Base-by-base conservation (phyloP, 2,113 vertebrate genomes). In the Rostratula benghalensis region DNA sequence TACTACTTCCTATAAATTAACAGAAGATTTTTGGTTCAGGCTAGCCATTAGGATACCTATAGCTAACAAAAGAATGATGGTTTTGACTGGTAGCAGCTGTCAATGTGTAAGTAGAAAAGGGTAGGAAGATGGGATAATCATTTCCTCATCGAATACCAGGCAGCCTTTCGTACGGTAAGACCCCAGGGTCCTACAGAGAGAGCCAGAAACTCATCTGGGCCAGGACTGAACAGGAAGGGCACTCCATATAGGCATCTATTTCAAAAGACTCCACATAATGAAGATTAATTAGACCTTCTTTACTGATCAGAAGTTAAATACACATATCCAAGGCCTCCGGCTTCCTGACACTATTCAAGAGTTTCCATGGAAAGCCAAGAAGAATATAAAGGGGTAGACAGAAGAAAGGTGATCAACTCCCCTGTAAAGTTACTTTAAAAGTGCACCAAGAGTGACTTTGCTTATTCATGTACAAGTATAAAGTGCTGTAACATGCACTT, bases 221-320 rank as follows among this genome's bases (percentile, higher is more conserved):
- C 90, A 91, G 94, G 79, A 75, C 91, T 83, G 76, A 84, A 93
- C 97, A 97, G 96, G 96, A 97, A 96, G 68, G 68, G 84, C 79
- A 54, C 71, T 91, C 90, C 71, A 23, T 86, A 77, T 48, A 95
- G 94, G 91, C 87, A 93, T 89, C 91, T 64, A 87, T 97, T 97
- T 97, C 92, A 92, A 97, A 97, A 94, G 92, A 18, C 83, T 74
- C 90, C 64, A 18, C 61, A 3, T 97, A 97, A 97, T 97, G 96
- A 97, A 97, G 97, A 97, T 97, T 97, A 97, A 97, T 97, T 97
- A 95, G 96, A 45, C 89, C 48, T 92, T 78, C 83, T 78, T 45
- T 67, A 78, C 87, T 7, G 6, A 93, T 75, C 91, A 68, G 12
- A 90, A 94, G 95, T 89, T 94, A 97, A 97, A 92, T 73, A 93